Evolutionary conservation across 2,888 invertebrate species (phyloP).

Genomic region (Alsophila aescularia): DNA sequence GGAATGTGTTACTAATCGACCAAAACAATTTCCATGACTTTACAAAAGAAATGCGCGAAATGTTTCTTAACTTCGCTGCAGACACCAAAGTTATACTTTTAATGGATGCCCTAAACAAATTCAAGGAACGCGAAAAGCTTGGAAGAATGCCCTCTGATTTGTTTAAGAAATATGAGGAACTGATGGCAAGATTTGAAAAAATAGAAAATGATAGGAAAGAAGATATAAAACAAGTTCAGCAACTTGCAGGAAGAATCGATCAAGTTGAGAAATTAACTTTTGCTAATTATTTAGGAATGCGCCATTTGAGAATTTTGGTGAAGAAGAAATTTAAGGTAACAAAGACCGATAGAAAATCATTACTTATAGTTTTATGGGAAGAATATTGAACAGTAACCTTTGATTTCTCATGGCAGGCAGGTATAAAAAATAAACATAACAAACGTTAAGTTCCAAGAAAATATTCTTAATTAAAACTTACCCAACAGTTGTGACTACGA

Average conservation of each 20-base stretch:
- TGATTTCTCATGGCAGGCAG: too few species aligned
- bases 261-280: slow-evolving; percentile 10
- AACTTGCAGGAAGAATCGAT: slow-evolving; percentile 10
- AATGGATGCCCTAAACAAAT: slow-evolving; percentile 13
- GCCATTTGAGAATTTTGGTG: background rate
- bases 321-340: slow-evolving; percentile 7
- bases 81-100: slow-evolving; percentile 4
- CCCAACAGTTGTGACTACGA: too few species aligned
- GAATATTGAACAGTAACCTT: too few species aligned
- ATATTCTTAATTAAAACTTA: too few species aligned
- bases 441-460: too few species aligned
- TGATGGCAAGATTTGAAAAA: slow-evolving; percentile 5
- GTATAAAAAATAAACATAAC: too few species aligned
- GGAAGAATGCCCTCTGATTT: background rate
- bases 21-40: slow-evolving; percentile 15
- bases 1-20: slow-evolving; percentile 5
- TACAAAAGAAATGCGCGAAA: slow-evolving; percentile 18
- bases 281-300: slow-evolving; percentile 13
- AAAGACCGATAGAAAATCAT: too few species aligned
- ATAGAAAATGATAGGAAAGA: slow-evolving; percentile 4
- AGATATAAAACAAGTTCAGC: background rate
- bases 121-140: slow-evolving; percentile 2
- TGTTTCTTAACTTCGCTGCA: slow-evolving; percentile 12
- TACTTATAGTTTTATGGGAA: too few species aligned
- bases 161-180: slow-evolving; percentile 10